Conservation (phyloP, 2,797 vertebrate species). For the Phyllotis vaccarum region DNA sequence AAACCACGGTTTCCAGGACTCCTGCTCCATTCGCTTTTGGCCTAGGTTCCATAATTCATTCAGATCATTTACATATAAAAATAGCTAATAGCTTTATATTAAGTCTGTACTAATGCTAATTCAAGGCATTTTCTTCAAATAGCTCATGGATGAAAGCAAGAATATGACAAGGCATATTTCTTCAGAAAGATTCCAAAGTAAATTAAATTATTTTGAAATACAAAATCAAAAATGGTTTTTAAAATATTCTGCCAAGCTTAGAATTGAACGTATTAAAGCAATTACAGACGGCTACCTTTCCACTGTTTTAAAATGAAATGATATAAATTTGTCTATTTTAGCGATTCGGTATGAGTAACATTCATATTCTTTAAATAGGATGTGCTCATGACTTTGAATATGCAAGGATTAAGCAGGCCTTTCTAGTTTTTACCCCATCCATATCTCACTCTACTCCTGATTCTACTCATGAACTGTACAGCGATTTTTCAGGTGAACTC, state of each 20-base stretch:
- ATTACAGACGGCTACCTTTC: background rate
- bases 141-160: background rate
- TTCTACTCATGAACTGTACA: background rate
- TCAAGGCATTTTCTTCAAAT: background rate
- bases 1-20: too few species aligned
- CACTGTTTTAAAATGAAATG: background rate
- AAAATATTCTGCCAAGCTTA: background rate
- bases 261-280: conserved; percentile 12
- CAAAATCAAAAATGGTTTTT: background rate
- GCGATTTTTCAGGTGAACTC: background rate
- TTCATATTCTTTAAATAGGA: background rate
- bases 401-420: background rate
- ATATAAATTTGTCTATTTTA: background rate
- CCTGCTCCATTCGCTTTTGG: conserved; percentile 20
- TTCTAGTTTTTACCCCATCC: too few species aligned
- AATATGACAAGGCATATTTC: background rate
- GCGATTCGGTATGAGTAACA: background rate
- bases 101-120: background rate
- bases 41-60: background rate
- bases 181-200: conserved; percentile 5
- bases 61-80: background rate
- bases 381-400: background rate
- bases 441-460: background rate
- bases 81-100: background rate
- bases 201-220: background rate